phyloP scores from a whole-genome alignment of 2,888 invertebrate species.

The Caenorhabditis macrosperma region DNA sequence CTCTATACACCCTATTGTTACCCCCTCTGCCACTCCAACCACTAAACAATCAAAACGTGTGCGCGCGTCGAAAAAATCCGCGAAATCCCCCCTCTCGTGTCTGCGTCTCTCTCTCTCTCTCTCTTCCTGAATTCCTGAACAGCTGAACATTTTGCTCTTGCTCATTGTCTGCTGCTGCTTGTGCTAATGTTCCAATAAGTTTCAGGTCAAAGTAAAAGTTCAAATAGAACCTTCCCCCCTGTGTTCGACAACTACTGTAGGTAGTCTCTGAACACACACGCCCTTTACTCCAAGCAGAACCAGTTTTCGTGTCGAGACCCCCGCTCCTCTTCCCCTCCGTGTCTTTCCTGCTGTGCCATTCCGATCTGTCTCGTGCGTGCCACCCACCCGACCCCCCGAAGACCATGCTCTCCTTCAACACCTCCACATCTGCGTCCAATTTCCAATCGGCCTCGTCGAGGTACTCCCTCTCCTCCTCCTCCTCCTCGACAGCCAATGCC shows the following conservation, averaged over 20 bases:
- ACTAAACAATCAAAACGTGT: too few relatives aligned
- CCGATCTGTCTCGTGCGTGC: background rate
- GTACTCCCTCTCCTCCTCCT: slow-evolving; percentile 22
- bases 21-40: too few relatives aligned
- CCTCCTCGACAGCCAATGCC: background rate
- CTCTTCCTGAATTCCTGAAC: too few relatives aligned
- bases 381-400: slow-evolving; percentile 6
- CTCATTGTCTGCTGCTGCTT: too few relatives aligned
- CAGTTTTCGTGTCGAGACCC: slow-evolving; percentile 23
- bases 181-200: too few relatives aligned
- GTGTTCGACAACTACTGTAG: slow-evolving; percentile 2
- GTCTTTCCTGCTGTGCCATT: background rate
- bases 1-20: too few relatives aligned
- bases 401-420: slow-evolving; percentile 55
- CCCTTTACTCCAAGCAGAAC: background rate
- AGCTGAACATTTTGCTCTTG: too few relatives aligned
- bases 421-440: slow-evolving; percentile 45
- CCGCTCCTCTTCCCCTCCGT: background rate
- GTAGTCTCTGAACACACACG: slow-evolving; percentile 5
- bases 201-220: slow-evolving; percentile 26
- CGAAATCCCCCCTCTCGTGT: too few relatives aligned
- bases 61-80: too few relatives aligned
- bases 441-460: slow-evolving; percentile 47
- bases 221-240: slow-evolving; percentile 5
- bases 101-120: too few relatives aligned